These are phyloP conservation scores for Nemoura dubitans DNA, from an alignment of 2,888 invertebrate genomes.

Conservation along the genomic window DNA sequence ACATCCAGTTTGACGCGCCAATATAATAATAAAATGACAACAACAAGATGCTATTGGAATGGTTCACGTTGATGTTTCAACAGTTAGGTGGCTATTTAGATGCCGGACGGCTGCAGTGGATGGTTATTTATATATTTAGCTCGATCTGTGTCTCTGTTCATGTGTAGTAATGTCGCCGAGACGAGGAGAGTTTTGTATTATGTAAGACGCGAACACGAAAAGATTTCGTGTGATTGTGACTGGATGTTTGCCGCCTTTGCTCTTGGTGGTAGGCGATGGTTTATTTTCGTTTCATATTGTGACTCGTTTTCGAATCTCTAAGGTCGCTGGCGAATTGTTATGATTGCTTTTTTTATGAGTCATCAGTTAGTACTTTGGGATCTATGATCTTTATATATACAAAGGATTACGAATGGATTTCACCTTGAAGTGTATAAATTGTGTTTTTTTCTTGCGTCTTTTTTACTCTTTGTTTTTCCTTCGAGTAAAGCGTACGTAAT, in stretches of 20 bases:
- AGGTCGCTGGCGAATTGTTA: neutral
- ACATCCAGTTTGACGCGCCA: neutral
- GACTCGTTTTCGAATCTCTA: neutral
- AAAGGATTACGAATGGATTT: neutral
- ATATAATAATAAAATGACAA: neutral
- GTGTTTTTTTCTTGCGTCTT: neutral
- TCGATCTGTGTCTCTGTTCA: too few species aligned
- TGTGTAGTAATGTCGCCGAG: neutral
- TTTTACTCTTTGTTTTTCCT: too few species aligned
- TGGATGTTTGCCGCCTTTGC: neutral
- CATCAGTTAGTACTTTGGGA: neutral
- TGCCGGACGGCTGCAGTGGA: too few species aligned
- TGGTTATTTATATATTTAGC: neutral
- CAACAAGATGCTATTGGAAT: neutral
- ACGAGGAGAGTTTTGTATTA: neutral
- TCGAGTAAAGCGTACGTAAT: neutral
- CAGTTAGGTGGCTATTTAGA: too few species aligned
- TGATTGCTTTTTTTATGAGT: neutral
- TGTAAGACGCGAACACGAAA: neutral
- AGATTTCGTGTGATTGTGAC: neutral
- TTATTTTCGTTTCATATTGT: too few species aligned
- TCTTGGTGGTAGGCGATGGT: too few species aligned
- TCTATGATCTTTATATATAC: neutral
- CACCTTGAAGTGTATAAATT: neutral
- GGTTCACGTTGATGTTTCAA: neutral